A percentile compares a stretch with the other conserved stretches of the same genome.
phyloP scores from a whole-genome alignment of 2,113 vertebrate species.

The Eudyptes chrysolophus region DNA sequence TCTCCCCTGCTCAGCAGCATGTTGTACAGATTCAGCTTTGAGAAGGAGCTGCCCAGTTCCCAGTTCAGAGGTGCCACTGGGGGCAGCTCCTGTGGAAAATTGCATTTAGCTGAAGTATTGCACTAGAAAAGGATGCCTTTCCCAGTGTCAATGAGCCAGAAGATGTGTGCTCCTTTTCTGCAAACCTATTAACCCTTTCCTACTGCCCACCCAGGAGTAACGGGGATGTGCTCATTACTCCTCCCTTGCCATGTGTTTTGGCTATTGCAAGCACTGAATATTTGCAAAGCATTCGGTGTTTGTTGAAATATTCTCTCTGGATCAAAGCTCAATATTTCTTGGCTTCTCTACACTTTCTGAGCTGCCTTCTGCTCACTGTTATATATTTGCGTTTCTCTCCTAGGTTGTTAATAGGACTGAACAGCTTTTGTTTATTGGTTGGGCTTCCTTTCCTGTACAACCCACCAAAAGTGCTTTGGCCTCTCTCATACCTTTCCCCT shows the following conservation, averaged over 20 bases:
- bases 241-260: neutral
- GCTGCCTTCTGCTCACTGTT: slow-evolving; percentile 51
- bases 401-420: neutral
- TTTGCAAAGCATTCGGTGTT: neutral
- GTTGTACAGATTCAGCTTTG: fast-evolving
- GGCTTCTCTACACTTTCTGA: neutral
- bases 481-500: neutral
- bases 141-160: fast-evolving
- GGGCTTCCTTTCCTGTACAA: neutral
- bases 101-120: fast-evolving
- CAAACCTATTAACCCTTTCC: neutral
- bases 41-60: neutral
- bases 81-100: neutral
- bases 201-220: neutral
- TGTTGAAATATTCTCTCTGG: neutral
- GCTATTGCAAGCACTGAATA: neutral
- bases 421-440: neutral
- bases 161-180: neutral
- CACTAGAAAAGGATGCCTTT: too few relatives aligned
- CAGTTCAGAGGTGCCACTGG: neutral
- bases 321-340: slow-evolving; percentile 48
- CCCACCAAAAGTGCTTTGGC: neutral
- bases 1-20: neutral
- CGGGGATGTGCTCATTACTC: fast-evolving
- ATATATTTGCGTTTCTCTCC: neutral